phyloP scores from a whole-genome alignment of 2,888 invertebrate species.

The Lycocerus yunnanus region DNA sequence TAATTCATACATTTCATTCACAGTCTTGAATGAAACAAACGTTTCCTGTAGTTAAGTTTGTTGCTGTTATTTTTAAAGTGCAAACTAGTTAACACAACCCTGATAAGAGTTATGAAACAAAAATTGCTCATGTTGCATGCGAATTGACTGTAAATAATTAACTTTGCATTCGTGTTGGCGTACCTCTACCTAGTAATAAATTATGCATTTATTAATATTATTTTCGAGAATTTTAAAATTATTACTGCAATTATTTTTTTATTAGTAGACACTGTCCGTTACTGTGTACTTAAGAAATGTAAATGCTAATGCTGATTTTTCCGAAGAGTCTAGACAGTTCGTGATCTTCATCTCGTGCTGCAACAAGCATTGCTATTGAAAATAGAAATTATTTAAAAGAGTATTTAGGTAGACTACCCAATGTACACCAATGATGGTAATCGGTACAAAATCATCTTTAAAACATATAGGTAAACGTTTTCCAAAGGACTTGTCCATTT shows the following conservation, averaged over 20 bases:
- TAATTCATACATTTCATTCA: constrained; percentile 22
- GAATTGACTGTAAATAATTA: constrained; percentile 3
- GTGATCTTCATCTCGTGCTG: background rate
- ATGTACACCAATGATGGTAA: background rate
- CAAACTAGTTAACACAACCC: background rate
- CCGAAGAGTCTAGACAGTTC: background rate
- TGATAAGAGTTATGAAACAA: constrained; percentile 6
- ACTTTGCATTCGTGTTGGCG: background rate
- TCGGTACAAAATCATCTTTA: too few relatives aligned
- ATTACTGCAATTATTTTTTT: background rate
- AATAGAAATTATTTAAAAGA: background rate
- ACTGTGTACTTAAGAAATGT: background rate
- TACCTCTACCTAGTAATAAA: background rate
- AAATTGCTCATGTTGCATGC: constrained; percentile 5
- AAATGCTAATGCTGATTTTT: background rate
- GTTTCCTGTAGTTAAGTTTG: background rate
- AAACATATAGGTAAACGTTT: too few relatives aligned
- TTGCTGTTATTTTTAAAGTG: background rate
- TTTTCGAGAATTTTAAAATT: background rate
- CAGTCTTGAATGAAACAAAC: background rate
- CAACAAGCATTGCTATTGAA: background rate
- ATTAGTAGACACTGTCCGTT: background rate
- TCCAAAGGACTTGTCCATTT: too few relatives aligned
- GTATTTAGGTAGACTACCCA: background rate
- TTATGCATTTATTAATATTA: background rate